Base-by-base conservation (phyloP, 2,797 vertebrate genomes). In the Pseudomugil gertrudae region DNA sequence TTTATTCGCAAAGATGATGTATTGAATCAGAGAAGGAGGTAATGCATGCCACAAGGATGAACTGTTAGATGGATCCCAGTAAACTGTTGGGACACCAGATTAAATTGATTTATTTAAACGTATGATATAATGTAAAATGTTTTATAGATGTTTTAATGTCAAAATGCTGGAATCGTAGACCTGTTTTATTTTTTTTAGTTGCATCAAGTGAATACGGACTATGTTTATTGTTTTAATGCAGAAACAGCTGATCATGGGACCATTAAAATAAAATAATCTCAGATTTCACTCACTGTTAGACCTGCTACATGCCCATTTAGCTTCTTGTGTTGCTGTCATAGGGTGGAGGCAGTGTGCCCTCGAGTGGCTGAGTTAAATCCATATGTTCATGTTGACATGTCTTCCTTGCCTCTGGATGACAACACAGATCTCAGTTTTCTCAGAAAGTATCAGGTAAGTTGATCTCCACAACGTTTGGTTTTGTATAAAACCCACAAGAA, bases 1-100 rank as follows among this genome's bases (percentile, higher is more conserved):
- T 99, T 99, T 86, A 94, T 99, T 72, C 94, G 84, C 63, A 95
- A 96, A 90, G 95, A 98, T 58, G 98, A 99, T 84, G 90, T 98
- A 78, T 74, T 90, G 63, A 95, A 81, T 90, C 90, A 92, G 75
- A 97, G 83, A 84, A 96, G 89, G 87, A 97, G 97, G 98, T 99
- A 77, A 88, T 83, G 2, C 3, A 33, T 27, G 43, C 13, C 6
- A 23, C 0, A 8, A 1, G 17, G n/a, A 5, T 30, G 29, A 15
- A 30, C 15, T 26, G 45, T 23, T 48, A 9, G 23, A 50, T 10
- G 47, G 26, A 10, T 7, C 23, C 23, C 23, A 14, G 10, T 24
- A 26, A 7, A 2, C 15, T 40, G 38, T 40, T 19, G 17, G 5
- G 38, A 40, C 17, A 19, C 17, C 38, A n/a, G 40, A 43, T n/a